A percentile compares a stretch with the other conserved stretches of the same genome.
These are phyloP conservation scores for Protobothrops mucrosquamatus DNA, from an alignment of 2,113 vertebrate genomes.

Conservation along the genomic window DNA sequence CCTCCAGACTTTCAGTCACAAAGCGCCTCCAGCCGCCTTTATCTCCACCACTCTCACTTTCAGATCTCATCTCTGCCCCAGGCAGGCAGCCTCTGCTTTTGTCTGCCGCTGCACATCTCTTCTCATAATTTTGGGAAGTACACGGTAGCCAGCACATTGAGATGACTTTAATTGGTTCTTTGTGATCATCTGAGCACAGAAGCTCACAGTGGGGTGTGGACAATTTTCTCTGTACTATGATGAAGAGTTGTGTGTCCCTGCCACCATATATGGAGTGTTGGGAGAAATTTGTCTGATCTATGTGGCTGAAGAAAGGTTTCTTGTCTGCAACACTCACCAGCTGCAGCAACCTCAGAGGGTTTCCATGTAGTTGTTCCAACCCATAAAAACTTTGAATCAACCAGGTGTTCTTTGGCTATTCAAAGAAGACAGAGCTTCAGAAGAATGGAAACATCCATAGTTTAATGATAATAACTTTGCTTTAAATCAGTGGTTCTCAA, in stretches of 20 bases:
- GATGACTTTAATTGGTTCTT: not conserved
- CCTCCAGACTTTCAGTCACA: not conserved
- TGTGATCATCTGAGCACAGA: not conserved
- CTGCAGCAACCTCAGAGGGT: not conserved
- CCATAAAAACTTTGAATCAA: not conserved
- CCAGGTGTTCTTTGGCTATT: not conserved
- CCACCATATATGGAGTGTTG: not conserved
- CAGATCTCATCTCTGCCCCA: not conserved
- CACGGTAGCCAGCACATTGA: not conserved
- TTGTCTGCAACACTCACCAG: not conserved
- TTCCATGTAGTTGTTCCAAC: not conserved
- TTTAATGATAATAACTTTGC: not conserved
- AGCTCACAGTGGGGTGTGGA: not conserved
- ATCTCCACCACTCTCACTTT: not conserved
- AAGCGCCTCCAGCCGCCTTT: not conserved
- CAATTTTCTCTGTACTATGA: not conserved
- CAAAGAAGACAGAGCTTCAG: not conserved
- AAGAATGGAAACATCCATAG: not conserved
- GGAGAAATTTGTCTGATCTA: not conserved
- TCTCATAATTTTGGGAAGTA: not conserved
- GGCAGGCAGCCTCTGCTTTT: slow-evolving; percentile 11
- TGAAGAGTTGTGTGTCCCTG: not conserved
- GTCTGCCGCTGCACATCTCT: not conserved
- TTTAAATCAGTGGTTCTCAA: no score
- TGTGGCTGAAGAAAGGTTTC: not conserved